phyloP scores from a whole-genome alignment of 92 coral and sea anemone species.

The Actinernus sp. region DNA sequence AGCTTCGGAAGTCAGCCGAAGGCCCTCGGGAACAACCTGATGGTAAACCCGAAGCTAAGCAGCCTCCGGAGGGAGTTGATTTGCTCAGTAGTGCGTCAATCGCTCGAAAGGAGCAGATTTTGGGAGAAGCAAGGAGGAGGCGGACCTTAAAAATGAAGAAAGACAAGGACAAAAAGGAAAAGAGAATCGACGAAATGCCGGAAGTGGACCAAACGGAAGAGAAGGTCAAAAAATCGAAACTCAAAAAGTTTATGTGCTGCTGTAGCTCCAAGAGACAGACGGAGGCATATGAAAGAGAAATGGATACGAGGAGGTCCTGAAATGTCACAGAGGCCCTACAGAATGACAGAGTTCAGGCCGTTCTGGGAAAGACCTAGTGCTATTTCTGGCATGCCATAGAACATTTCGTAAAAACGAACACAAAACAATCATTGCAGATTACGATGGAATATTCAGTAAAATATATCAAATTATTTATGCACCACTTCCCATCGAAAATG shows the following conservation, averaged over 20 bases:
- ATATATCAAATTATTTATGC: too few relatives aligned
- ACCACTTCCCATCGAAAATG: too few relatives aligned
- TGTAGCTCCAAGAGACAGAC: conserved; percentile 38
- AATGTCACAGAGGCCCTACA: too few relatives aligned
- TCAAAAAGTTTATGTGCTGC: conserved; percentile 57
- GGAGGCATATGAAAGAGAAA: conserved; percentile 14
- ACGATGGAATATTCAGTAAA: too few relatives aligned
- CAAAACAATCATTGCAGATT: too few relatives aligned
- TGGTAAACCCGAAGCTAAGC: conserved; percentile 33
- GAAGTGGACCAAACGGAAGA: conserved; percentile 28
- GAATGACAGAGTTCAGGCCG: too few relatives aligned
- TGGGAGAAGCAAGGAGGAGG: conserved; percentile 83
- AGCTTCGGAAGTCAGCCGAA: not conserved
- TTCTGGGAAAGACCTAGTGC: too few relatives aligned
- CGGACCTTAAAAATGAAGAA: conserved; percentile 78
- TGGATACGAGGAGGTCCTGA: not conserved
- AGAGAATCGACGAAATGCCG: conserved; percentile 33
- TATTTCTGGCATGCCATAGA: too few relatives aligned
- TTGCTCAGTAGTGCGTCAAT: conserved; percentile 63
- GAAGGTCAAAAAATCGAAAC: conserved; percentile 31
- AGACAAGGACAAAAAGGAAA: conserved; percentile 31
- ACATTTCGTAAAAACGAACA: too few relatives aligned
- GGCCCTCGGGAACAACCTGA: conserved; percentile 15
- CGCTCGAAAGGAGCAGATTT: conserved; percentile 70
- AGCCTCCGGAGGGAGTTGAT: conserved; percentile 75